These are phyloP conservation scores for Clarias fuscus DNA, from an alignment of 2,797 vertebrate species.

Conservation along the genomic window DNA sequence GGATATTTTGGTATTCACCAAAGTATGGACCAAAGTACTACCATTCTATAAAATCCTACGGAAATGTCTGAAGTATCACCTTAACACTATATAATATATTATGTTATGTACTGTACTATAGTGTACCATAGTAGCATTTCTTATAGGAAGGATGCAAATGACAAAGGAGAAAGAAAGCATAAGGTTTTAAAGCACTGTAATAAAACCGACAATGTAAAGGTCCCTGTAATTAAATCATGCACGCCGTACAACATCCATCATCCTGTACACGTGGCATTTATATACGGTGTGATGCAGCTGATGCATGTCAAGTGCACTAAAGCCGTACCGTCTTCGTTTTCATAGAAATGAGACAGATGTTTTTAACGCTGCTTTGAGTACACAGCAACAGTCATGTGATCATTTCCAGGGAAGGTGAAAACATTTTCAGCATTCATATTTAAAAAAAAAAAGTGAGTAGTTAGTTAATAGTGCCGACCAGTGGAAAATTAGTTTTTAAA, in stretches of 20 bases:
- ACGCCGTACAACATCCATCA: background rate
- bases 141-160: background rate
- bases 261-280: background rate
- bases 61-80: too few species aligned
- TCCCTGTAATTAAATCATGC: background rate
- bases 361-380: slow-evolving; percentile 3
- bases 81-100: too few species aligned
- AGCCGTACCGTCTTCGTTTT: slow-evolving; percentile 13
- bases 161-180: background rate
- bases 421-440: too few species aligned
- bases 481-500: too few species aligned
- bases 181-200: slow-evolving; percentile 5
- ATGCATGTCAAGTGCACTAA: slow-evolving; percentile 20
- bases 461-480: too few species aligned
- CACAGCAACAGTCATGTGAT: background rate
- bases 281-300: slow-evolving; percentile 21
- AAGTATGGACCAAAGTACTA: too few species aligned
- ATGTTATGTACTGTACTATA: too few species aligned
- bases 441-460: background rate
- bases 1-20: too few species aligned
- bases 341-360: slow-evolving; percentile 50
- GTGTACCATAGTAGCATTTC: too few species aligned
- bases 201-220: background rate
- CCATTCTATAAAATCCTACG: too few species aligned
- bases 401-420: background rate